Base-by-base conservation (phyloP, 2,797 vertebrate genomes). In the Gymnothorax reevesii region DNA sequence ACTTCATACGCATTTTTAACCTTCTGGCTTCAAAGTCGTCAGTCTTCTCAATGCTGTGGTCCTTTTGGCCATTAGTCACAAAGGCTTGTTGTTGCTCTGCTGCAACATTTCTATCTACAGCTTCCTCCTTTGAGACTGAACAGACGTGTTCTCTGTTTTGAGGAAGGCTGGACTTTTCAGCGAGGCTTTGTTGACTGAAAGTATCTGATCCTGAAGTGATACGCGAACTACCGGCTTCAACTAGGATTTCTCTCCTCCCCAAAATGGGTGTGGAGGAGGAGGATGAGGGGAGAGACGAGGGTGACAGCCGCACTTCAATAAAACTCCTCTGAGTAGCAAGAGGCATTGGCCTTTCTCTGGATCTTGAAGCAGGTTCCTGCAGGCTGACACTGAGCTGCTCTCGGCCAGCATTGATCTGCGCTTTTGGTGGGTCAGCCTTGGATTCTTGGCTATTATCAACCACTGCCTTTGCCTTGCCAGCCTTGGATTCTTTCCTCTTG, bases 221-320 rank as follows among this genome's bases (percentile, higher is more conserved):
- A 84, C 73, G 87, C 54, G 69, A 85, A 60, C 89, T 83, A 84
- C 89, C 90, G 71, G 85, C 69, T 87, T 85, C 83, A 57, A 62
- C 80, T 52, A 60, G 87, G 73, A 75, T 88, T 87, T 93, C 89
- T 80, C 86, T 92, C 33, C 87, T 84, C 60, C 84, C 55, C 33
- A 90, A 27, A 84, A 91, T 77, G 25, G 93, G 89, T 83, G 91
- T 91, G 8, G 91, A 86, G 83, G 91, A 7, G 86, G 95, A 89
- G 59, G 92, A 88, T 87, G 92, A 0, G 73, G 90, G 82, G 85
- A 91, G 88, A 0, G 93, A 91, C 0, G 95, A 94, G 0, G 96
- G 92, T 0, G 95, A 96, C 85, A 97, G 92, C 27, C 92, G 96
- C 42, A 97, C 96, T 85, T 97, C 92, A 73, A 97, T 97, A 86